phyloP scores from a whole-genome alignment of 2,888 invertebrate species.

The Drosophila mulleri region DNA sequence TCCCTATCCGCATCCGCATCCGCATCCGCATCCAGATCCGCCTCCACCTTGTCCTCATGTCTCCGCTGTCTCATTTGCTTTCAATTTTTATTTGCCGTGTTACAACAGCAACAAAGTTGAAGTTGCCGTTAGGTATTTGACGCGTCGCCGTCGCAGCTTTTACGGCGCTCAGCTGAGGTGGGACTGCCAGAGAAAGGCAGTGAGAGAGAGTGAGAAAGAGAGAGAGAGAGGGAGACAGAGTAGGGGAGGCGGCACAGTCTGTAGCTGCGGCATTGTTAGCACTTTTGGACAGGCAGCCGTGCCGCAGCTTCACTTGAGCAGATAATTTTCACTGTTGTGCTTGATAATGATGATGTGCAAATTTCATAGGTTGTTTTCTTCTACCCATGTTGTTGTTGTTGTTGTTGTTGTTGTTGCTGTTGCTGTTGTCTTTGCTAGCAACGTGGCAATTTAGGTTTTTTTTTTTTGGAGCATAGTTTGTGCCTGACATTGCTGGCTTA shows the following conservation, averaged over 20 bases:
- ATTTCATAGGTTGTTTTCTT: constrained; percentile 55
- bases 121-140: constrained; percentile 75
- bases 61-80: constrained; percentile 77
- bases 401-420: not conserved
- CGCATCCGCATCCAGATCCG: constrained; percentile 37
- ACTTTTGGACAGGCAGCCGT: constrained; percentile 62
- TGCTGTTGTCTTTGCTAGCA: constrained; percentile 1
- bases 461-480: constrained; percentile 39
- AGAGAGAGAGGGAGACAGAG: too few relatives aligned
- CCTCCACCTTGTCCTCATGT: constrained; percentile 55
- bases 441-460: constrained; percentile 29
- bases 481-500: constrained; percentile 39
- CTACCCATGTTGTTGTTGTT: not conserved
- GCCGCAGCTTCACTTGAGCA: constrained; percentile 70
- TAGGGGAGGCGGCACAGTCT: constrained; percentile 20
- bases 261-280: constrained; percentile 62
- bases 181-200: not conserved
- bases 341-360: constrained; percentile 81
- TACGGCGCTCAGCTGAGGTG: constrained; percentile 8
- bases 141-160: constrained; percentile 51
- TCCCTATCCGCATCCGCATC: constrained; percentile 32
- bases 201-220: not conserved
- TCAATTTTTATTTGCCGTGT: constrained; percentile 80
- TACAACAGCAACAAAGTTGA: constrained; percentile 70
- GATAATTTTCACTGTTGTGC: constrained; percentile 79